Evolutionary conservation across 2,888 invertebrate genomes (phyloP).

Genomic region (Macroteleia sp.): DNA sequence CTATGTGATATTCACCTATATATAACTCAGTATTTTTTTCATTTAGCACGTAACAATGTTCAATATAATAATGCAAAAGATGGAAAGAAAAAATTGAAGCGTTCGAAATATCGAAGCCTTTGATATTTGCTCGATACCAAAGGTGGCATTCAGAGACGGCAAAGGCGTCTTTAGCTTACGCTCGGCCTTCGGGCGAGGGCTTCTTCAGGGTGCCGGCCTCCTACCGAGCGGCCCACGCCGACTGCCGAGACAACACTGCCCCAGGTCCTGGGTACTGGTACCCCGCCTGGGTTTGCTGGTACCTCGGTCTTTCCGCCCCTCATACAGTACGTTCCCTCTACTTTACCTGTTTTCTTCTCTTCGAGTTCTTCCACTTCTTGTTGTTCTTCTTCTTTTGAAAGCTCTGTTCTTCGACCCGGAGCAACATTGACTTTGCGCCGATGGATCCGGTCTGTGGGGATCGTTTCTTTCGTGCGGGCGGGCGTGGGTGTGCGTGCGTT

Average conservation of each 20-base stretch:
- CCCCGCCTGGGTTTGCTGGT: slow-evolving; percentile 23
- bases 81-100: no score
- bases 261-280: slow-evolving; percentile 71
- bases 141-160: neutral
- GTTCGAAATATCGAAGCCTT: neutral
- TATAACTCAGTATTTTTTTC: no score
- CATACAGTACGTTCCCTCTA: neutral
- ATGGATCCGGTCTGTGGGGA: slow-evolving; percentile 58
- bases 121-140: neutral
- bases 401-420: neutral
- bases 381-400: slow-evolving; percentile 3
- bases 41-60: no score
- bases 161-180: slow-evolving; percentile 73
- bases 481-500: slow-evolving; percentile 78
- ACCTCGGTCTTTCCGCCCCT: slow-evolving; percentile 20
- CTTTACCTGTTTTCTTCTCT: slow-evolving; percentile 17
- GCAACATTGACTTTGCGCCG: neutral
- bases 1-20: no score
- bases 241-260: slow-evolving; percentile 75
- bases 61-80: no score
- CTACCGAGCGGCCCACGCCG: slow-evolving; percentile 83
- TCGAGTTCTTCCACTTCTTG: slow-evolving; percentile 32
- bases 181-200: slow-evolving; percentile 80
- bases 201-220: slow-evolving; percentile 83
- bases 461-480: slow-evolving; percentile 63